Percentiles rank a stretch among this genome's conserved stretches.
Evolutionary conservation across 2,113 vertebrate genomes (phyloP).

Genomic region (Galbula dea): DNA sequence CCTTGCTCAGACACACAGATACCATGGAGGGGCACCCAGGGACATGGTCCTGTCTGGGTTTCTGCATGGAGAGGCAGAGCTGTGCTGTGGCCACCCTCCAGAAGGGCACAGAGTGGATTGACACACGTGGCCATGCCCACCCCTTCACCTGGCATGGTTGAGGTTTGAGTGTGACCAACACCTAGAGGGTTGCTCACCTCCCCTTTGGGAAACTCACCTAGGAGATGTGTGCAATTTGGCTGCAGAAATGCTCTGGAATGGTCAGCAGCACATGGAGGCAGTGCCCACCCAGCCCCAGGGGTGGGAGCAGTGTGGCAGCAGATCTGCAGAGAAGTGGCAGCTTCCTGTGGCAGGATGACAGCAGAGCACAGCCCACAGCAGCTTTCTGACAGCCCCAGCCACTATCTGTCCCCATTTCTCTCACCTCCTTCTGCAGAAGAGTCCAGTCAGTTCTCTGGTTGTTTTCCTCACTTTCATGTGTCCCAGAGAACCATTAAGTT

Average conservation of each 20-base stretch:
- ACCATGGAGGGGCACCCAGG: not conserved
- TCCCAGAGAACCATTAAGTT: no score
- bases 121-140: accelerated
- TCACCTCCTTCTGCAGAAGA: not conserved
- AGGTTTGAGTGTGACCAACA: no score
- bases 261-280: not conserved
- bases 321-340: not conserved
- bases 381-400: not conserved
- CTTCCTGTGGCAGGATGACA: accelerated
- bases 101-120: accelerated
- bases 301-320: not conserved
- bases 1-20: not conserved
- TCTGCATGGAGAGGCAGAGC: not conserved
- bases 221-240: accelerated
- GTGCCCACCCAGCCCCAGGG: not conserved
- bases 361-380: not conserved
- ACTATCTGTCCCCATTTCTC: not conserved
- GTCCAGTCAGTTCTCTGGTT: not conserved
- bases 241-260: not conserved
- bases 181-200: not conserved
- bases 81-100: accelerated
- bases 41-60: not conserved
- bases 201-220: not conserved
- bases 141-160: no score
- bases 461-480: not conserved